Evolutionary conservation across 1,140 invertebrate species (phyloP).

Genomic region (Papilio xuthus): DNA sequence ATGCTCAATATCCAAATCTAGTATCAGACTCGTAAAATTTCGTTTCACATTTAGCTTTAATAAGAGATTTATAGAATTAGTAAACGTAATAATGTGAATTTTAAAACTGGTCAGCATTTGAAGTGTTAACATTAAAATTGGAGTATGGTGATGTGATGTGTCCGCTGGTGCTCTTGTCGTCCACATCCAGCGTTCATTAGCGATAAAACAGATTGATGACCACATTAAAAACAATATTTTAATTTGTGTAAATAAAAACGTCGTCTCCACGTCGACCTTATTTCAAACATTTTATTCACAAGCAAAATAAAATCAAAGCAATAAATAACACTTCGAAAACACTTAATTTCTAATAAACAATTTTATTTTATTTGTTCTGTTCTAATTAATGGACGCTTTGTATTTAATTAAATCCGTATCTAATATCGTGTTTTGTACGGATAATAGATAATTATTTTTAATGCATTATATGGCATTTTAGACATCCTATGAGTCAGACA

Average conservation of each 20-base stretch:
- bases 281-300: neutral
- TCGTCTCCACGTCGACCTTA: constrained; percentile 32
- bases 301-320: neutral
- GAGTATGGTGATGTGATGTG: too few species aligned
- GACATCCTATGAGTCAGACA: neutral
- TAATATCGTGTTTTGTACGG: neutral
- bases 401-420: constrained; percentile 13
- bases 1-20: too few species aligned
- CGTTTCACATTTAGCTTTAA: too few species aligned
- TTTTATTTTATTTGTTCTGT: constrained; percentile 15
- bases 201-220: constrained; percentile 23
- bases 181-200: neutral
- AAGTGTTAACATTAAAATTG: too few species aligned
- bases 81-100: too few species aligned
- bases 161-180: neutral
- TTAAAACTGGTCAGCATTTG: too few species aligned
- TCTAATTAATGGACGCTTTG: neutral
- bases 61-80: too few species aligned
- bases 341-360: constrained; percentile 37
- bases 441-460: neutral
- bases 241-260: constrained; percentile 23
- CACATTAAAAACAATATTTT: constrained; percentile 27
- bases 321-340: constrained; percentile 32
- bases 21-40: too few species aligned
- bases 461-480: neutral